Percentiles rank a stretch among this genome's conserved stretches.
Conservation (phyloP, 2,888 invertebrate species). For the Amiota mariae region DNA sequence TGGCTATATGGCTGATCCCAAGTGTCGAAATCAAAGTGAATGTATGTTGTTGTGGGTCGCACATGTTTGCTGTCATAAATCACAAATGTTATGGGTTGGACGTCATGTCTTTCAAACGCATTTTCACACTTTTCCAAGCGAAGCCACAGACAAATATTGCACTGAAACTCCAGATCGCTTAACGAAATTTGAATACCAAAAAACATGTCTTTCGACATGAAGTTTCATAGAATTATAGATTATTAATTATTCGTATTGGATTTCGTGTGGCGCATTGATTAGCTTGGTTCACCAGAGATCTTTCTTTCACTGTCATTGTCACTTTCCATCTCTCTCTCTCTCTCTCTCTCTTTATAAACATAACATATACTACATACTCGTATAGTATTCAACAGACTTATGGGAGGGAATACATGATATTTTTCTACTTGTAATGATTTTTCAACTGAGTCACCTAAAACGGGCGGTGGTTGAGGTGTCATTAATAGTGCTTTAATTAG, state of each 20-base stretch:
- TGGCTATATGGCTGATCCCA: neutral
- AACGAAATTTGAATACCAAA: conserved; percentile 64
- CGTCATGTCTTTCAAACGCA: conserved; percentile 66
- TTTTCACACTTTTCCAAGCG: conserved; percentile 71
- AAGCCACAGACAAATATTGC: conserved; percentile 17
- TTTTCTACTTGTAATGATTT: too few species aligned
- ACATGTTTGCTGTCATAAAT: conserved; percentile 73
- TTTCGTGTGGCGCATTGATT: conserved; percentile 54
- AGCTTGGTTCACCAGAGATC: conserved; percentile 32
- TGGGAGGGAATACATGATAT: too few species aligned
- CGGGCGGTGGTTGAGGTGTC: conserved; percentile 24
- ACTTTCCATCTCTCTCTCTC: too few species aligned
- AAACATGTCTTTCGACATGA: conserved; percentile 32
- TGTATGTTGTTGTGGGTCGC: conserved; percentile 68
- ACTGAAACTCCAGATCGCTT: neutral
- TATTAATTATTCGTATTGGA: conserved; percentile 68
- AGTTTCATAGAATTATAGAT: conserved; percentile 43
- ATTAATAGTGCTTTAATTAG: conserved; percentile 59
- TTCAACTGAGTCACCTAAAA: neutral
- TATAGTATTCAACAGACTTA: too few species aligned
- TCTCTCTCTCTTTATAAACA: too few species aligned
- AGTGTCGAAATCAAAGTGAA: conserved; percentile 1
- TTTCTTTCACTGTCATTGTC: too few species aligned
- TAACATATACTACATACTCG: too few species aligned
- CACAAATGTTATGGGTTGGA: conserved; percentile 69